phyloP scores from a whole-genome alignment of 2,113 vertebrate species.

The Hippocampus abdominalis region DNA sequence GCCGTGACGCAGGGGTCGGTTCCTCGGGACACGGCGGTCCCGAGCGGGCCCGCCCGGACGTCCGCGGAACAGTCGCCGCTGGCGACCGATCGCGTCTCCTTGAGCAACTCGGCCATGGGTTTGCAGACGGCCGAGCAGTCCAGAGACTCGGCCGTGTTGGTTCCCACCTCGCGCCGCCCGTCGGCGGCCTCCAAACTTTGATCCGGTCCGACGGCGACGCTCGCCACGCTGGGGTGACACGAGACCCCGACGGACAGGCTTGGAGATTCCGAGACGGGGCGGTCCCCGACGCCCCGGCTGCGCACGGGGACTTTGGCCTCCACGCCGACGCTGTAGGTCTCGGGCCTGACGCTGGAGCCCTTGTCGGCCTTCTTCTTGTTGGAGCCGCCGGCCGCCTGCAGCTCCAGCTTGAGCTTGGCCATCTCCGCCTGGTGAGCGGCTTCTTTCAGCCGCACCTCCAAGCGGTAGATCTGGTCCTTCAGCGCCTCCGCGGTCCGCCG shows the following conservation, averaged over 20 bases:
- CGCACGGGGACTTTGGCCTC: constrained; percentile 76
- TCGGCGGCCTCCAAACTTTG: constrained; percentile 67
- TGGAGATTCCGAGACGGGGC: constrained; percentile 62
- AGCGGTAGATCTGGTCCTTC: constrained; percentile 90
- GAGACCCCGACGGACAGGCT: constrained; percentile 64
- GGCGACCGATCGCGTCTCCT: constrained; percentile 75
- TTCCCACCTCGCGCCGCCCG: constrained; percentile 71
- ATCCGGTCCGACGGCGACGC: constrained; percentile 72
- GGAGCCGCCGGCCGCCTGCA: constrained; percentile 80
- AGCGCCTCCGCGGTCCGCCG: constrained; percentile 90
- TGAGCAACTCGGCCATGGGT: constrained; percentile 13
- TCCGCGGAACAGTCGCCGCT: constrained; percentile 84
- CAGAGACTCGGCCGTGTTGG: constrained; percentile 77
- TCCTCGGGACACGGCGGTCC: constrained; percentile 63
- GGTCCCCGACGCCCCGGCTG: constrained; percentile 80
- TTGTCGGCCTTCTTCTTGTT: constrained; percentile 87
- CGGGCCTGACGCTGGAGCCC: constrained; percentile 75
- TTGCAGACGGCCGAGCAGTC: constrained; percentile 33
- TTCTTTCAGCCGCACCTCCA: constrained; percentile 91
- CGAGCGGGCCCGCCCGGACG: constrained; percentile 66
- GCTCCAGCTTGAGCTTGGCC: constrained; percentile 91
- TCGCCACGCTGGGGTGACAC: constrained; percentile 66
- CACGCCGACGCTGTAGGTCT: constrained; percentile 75
- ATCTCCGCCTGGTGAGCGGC: constrained; percentile 90
- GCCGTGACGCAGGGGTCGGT: constrained; percentile 77